Evolutionary conservation across 2,888 invertebrate genomes (phyloP), one percentile per base, ranked within the genome.

Genomic region (Apamea anceps): DNA sequence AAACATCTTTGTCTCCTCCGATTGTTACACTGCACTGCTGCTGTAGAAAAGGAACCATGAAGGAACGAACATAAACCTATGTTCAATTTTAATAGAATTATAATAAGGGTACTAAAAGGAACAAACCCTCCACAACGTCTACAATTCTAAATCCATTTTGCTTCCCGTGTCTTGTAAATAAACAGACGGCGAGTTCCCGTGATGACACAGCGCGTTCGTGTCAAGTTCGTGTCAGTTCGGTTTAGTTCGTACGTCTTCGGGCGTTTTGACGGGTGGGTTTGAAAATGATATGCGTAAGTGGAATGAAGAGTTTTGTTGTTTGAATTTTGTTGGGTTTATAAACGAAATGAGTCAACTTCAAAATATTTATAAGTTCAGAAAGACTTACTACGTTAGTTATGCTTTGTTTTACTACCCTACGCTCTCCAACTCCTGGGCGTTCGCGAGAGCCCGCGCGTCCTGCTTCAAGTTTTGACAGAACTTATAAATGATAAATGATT

Each of bases 91-190:
- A 62, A 62, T 62, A 28, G n/a, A 62, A 28, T 62, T 15, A 28
- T 28, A 28, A 32, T 12, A n/a, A 72, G 4, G 68, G 83, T 72
- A 6, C 45, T n/a, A 85, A 72, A 80, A 79, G 62, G 88, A 86
- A 74, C 70, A 87, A 72, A 86, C 82, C 77, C 18, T 60, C 48
- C 37, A 63, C 73, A 85, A 65, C 84, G 83, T 86, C 84, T 87
- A 88, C 91, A 87, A 87, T 89, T 90, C 88, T 87, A 91, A 91
- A 92, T 91, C 91, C 91, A 91, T 91, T 92, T 87, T 90, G 86
- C 87, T 86, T 85, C 76, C 81, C 88, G 85, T 88, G 87, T 91
- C 89, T 87, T 90, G 87, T 90, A 90, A 91, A 91, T 90, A 89
- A 89, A 89, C 86, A 88, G 89, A 85, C 88, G 81, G 80, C 81